A percentile compares a stretch with the other conserved stretches of the same genome.
These are phyloP conservation scores for Drosophila neocordata DNA, from an alignment of 1,140 invertebrate species.

Conservation along the genomic window DNA sequence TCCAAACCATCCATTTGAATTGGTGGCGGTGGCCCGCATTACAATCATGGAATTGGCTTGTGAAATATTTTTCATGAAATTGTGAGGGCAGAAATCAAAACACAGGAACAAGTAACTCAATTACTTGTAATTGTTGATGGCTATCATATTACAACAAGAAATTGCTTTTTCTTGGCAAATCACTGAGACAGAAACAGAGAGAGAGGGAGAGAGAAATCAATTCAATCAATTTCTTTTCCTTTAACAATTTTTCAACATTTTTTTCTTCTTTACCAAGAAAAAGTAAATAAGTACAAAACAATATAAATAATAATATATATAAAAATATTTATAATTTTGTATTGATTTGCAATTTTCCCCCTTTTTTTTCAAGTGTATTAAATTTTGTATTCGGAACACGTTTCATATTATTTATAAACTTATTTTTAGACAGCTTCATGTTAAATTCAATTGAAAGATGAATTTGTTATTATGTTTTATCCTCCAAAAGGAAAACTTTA, in stretches of 20 bases:
- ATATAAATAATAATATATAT: no score
- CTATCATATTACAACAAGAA: conserved; percentile 44
- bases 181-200: no score
- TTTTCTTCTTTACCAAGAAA: no score
- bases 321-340: no score
- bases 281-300: no score
- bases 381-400: neutral
- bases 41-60: conserved; percentile 3
- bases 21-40: neutral
- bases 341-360: no score
- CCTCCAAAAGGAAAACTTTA: no score
- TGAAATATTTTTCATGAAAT: conserved; percentile 24
- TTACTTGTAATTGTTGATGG: conserved; percentile 42
- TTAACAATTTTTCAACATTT: neutral
- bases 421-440: neutral
- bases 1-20: neutral
- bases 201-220: no score
- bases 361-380: neutral
- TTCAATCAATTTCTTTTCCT: conserved; percentile 13
- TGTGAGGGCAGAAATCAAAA: conserved; percentile 16
- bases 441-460: neutral
- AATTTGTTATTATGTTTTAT: neutral
- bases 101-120: conserved; percentile 42
- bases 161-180: conserved; percentile 23
- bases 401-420: neutral